Percentiles rank a stretch among this genome's conserved stretches.
These are phyloP conservation scores for Lypha dubia DNA, from an alignment of 2,888 invertebrate species.

Conservation along the genomic window DNA sequence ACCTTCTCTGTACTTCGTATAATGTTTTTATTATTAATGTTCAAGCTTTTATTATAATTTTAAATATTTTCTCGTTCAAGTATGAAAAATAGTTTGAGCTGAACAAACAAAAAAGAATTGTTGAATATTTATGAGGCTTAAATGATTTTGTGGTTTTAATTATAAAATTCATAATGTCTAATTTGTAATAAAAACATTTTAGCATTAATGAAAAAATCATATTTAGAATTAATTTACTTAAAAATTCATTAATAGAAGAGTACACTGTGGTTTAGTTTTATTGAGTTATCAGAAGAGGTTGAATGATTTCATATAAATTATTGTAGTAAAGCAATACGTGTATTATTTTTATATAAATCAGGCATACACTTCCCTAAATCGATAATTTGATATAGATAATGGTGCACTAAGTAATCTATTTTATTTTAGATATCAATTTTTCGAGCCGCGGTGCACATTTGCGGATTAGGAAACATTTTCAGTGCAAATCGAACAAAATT, in stretches of 20 bases:
- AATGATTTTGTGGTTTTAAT: constrained; percentile 63
- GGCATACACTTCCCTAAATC: too few relatives aligned
- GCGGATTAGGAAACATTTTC: too few relatives aligned
- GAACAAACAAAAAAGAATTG: constrained; percentile 41
- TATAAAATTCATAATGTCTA: constrained; percentile 47
- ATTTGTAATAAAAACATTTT: constrained; percentile 5
- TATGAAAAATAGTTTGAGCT: constrained; percentile 46
- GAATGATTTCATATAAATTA: not conserved
- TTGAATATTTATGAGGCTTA: constrained; percentile 66
- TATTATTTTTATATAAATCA: too few relatives aligned
- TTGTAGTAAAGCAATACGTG: too few relatives aligned
- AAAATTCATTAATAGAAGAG: not conserved
- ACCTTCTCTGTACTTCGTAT: constrained; percentile 74
- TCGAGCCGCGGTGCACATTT: too few relatives aligned
- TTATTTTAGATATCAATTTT: too few relatives aligned
- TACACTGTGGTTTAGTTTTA: not conserved
- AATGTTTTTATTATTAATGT: constrained; percentile 35
- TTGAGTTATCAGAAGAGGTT: not conserved
- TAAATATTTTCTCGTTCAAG: constrained; percentile 8
- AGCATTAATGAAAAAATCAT: not conserved
- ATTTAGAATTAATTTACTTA: not conserved
- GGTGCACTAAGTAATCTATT: too few relatives aligned
- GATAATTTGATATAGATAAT: too few relatives aligned
- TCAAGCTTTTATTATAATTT: constrained; percentile 46
- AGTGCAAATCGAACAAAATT: too few relatives aligned